Evolutionary conservation across 2,797 vertebrate genomes (phyloP).

Genomic region (Sebastes ruberrimus): DNA sequence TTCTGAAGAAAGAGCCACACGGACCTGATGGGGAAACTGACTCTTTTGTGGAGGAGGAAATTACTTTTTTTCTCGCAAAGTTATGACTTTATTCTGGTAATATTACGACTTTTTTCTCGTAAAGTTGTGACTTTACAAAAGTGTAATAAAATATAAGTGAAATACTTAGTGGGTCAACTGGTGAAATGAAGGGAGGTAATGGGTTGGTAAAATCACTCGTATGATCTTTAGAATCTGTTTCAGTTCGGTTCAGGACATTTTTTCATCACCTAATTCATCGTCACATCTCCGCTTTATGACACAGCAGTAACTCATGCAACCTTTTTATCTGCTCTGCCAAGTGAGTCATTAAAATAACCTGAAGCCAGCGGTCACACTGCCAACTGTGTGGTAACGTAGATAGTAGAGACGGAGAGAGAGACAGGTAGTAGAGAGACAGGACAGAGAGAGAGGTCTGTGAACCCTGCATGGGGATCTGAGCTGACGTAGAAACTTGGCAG

Average conservation of each 20-base stretch:
- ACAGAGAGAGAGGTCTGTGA: too few relatives aligned
- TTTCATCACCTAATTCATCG: neutral
- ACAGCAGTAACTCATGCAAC: neutral
- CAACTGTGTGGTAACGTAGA: slow-evolving; percentile 17
- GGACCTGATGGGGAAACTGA: too few relatives aligned
- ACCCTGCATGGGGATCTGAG: neutral
- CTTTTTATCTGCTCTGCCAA: neutral
- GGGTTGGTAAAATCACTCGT: neutral
- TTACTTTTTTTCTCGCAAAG: too few relatives aligned
- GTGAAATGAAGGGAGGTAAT: neutral
- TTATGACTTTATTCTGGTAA: too few relatives aligned
- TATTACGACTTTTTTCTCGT: too few relatives aligned
- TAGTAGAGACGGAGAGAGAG: neutral
- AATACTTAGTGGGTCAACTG: neutral
- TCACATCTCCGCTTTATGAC: neutral
- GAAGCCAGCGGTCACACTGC: neutral
- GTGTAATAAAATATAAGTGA: neutral
- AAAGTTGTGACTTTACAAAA: too few relatives aligned
- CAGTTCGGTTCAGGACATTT: neutral
- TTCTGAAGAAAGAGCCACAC: too few relatives aligned
- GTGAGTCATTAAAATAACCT: slow-evolving; percentile 19
- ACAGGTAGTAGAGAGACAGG: neutral
- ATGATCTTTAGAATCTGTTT: neutral
- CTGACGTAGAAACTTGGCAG: slow-evolving; percentile 37
- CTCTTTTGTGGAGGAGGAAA: too few relatives aligned